Base-by-base conservation (phyloP, 2,113 vertebrate species). In the Alethe diademata region DNA sequence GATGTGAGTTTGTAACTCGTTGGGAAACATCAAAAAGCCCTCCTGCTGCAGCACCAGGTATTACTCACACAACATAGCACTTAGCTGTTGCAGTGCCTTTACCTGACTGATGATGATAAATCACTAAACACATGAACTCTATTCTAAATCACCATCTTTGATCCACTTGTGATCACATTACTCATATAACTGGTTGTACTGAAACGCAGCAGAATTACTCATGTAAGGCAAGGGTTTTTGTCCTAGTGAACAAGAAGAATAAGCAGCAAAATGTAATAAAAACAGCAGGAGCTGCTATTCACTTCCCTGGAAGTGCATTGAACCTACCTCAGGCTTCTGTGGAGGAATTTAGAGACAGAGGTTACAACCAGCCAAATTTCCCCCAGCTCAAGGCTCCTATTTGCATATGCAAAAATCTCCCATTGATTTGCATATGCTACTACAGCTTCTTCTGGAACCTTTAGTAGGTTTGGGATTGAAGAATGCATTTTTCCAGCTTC, bases 141-240 rank as follows among this genome's bases (percentile, higher is more conserved):
- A 7, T 48, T 88, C 73, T 72, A 94, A 96, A 78, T 78, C 60
- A 28, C 71, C 71, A 26, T 80, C 85, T 96, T 95, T 94, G 82
- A 93, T 88, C 94, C 89, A 48, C 78, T 80, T 83, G 61, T 60
- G 60, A 57, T 93, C 92, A 56, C 82, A 78, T 95, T 96, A 95
- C 78, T 97, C 93, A 90, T 64, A 14, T 69, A 93, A 95, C 88
- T 1, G 1, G 90, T 80, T 90, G 61, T 74, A 69, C 42, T 78
- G 92, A 83, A 93, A 58, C 2, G 6, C 86, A 40, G 69, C 56
- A 79, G 72, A 87, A 96, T 90, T 96, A 94, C 87, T 96, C 88
- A 96, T 71, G 75, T 78, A 78, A 94, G 48, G 61, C 71, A 78
- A 91, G 48, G 33, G 29, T 31, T 85, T 92, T 91, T 76, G 47